phyloP scores from a whole-genome alignment of 2,797 vertebrate species.

The Fistularia commersonii region DNA sequence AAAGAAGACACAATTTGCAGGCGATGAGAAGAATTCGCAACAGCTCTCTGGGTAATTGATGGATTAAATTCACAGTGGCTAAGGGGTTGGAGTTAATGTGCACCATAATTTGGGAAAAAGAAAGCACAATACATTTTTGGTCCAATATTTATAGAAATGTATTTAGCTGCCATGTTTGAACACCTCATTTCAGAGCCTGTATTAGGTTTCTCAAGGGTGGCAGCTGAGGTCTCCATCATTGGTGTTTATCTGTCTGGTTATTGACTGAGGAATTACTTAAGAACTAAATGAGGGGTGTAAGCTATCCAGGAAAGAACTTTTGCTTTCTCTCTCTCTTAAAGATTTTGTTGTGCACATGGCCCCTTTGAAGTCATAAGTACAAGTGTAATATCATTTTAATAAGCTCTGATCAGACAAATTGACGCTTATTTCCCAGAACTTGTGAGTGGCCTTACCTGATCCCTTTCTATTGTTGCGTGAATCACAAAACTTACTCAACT shows the following conservation, averaged over 20 bases:
- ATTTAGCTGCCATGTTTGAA: slow-evolving; percentile 53
- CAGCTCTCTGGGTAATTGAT: slow-evolving; percentile 80
- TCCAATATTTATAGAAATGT: slow-evolving; percentile 68
- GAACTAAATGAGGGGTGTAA: slow-evolving; percentile 44
- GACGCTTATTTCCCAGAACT: slow-evolving; percentile 50
- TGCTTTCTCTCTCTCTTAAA: slow-evolving; percentile 8
- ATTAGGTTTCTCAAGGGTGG: slow-evolving; percentile 40
- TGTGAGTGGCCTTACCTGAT: slow-evolving; percentile 44
- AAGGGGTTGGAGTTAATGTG: slow-evolving; percentile 74
- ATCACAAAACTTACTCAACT: slow-evolving; percentile 35
- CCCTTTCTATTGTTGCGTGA: slow-evolving; percentile 37
- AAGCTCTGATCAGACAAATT: slow-evolving; percentile 56
- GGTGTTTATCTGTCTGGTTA: slow-evolving; percentile 64
- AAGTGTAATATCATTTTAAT: slow-evolving; percentile 65
- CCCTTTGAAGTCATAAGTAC: slow-evolving; percentile 62
- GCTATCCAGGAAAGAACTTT: slow-evolving; percentile 24
- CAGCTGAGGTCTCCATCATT: slow-evolving; percentile 45
- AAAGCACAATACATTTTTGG: slow-evolving; percentile 67
- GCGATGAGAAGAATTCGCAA: slow-evolving; percentile 75
- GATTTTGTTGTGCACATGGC: slow-evolving; percentile 7
- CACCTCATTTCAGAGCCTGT: slow-evolving; percentile 52
- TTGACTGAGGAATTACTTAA: slow-evolving; percentile 54
- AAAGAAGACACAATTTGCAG: slow-evolving; percentile 72
- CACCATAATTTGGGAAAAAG: slow-evolving; percentile 69
- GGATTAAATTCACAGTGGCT: slow-evolving; percentile 78